Base-by-base conservation (phyloP, 92 coral and sea anemone species). In the Desmophyllum pertusum region DNA sequence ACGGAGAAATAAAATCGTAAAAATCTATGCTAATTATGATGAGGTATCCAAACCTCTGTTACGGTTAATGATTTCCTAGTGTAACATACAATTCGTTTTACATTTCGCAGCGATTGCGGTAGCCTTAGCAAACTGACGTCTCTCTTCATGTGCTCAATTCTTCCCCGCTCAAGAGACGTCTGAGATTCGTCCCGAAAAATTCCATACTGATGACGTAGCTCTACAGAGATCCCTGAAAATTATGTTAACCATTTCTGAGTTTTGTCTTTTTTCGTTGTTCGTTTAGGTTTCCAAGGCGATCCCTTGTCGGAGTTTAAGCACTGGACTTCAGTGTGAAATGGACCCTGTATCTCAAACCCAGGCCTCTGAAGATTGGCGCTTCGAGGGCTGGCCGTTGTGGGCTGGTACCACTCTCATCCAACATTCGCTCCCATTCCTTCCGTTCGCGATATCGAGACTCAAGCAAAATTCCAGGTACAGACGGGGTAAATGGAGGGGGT, bases 341-440 rank as follows among this genome's bases (percentile, higher is more conserved):
- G 98, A 94, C 75, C 98, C 98, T n/a, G 95, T 94, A 46, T 94
- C 98, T 53, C 98, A 94, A 78, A 94, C 98, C 85, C 92, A 92
- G 88, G 98, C 98, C 61, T 94, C 92, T 13, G 98, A 94, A 61
- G 87, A 88, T 77, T 94, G 38, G 95, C 98, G 0, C 83, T 79
- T 41, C 74, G 77, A 50, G 98, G 98, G 33, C 81, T 92, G 61
- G 81, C 93, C 62, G 98, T 94, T 53, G 98, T 94, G 81, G 98
- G 98, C 80, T 94, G 98, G 98, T 94, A 94, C 85, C 98, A 94
- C 71, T 94, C 98, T 9, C 98, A 94, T 63, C 98, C 98, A 3
- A 92, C 95, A n/a, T 94, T 94, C 81, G 93, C 93, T 43, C 84
- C 98, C 46, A 94, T 88, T 79, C 98, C 98, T 33, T 94, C 98